These are phyloP conservation scores for Hippoglossus stenolepis DNA, from an alignment of 2,113 vertebrate species.

Conservation along the genomic window DNA sequence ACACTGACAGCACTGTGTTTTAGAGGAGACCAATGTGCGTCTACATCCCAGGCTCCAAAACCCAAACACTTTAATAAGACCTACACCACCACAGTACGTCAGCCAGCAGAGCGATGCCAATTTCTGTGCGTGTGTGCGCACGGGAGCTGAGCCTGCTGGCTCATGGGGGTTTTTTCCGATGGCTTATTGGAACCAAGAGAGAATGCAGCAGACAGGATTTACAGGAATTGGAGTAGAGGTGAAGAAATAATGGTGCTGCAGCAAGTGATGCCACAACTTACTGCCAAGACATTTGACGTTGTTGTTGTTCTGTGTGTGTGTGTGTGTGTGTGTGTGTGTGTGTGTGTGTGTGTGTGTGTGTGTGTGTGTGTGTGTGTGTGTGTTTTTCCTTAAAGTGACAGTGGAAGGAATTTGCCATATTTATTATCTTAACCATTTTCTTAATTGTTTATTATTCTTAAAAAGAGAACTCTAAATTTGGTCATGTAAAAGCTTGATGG, in stretches of 20 bases:
- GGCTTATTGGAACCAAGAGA: too few relatives aligned
- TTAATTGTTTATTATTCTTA: too few relatives aligned
- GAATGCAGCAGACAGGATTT: constrained; percentile 28
- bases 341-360: neutral
- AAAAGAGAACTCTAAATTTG: too few relatives aligned
- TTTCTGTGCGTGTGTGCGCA: neutral
- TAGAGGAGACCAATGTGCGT: neutral
- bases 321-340: neutral
- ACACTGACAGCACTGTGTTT: neutral
- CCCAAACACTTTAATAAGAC: neutral
- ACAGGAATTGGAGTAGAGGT: constrained; percentile 31
- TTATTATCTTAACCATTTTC: too few relatives aligned
- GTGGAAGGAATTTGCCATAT: too few relatives aligned
- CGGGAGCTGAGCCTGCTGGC: neutral
- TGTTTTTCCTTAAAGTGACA: neutral
- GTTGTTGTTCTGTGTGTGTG: too few relatives aligned
- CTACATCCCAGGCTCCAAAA: too few relatives aligned
- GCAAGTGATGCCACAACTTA: neutral
- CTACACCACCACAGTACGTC: neutral
- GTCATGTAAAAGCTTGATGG: too few relatives aligned
- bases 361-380: neutral
- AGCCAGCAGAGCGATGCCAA: neutral
- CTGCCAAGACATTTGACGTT: constrained; percentile 10
- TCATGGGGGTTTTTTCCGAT: neutral
- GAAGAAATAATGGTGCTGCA: constrained; percentile 15